Base-by-base conservation (phyloP, 1,140 invertebrate species). In the Camponotus floridanus region DNA sequence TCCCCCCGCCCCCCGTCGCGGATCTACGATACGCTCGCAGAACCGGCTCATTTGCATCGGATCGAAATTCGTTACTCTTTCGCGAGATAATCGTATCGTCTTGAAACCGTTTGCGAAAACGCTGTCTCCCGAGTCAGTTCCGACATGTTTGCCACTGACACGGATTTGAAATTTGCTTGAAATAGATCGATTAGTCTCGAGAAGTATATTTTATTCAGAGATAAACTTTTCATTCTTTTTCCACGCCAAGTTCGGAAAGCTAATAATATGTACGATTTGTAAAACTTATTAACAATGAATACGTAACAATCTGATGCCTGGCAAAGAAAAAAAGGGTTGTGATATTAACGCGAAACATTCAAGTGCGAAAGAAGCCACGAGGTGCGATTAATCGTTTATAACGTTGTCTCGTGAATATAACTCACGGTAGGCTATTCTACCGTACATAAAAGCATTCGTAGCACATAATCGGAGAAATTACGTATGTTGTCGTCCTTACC, bases 41-140 rank as follows among this genome's bases (percentile, higher is more conserved):
- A 87, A 87, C 85, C 83, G 85, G 33, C 91, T 92, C 91, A 92
- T 93, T 93, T 93, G 91, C 92, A 92, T 93, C 88, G 84, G 87
- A 88, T 89, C 87, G 89, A 88, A 91, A 93, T 92, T 93, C 92
- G 92, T 93, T 92, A 91, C 85, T 83, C 84, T 86, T 91, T 91
- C 74, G 67, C 76, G 86, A 65, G 85, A 88, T 88, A 91, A 90
- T 90, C 83, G 87, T 68, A 88, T 87, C 87, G 90, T 92, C 88
- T 90, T 86, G 48, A 15, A 15, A 51, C 15, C 15, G 79, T 90
- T 92, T 90, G 18, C 88, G 87, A 31, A 83, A 85, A 68, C 26
- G 64, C 70, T 83, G 78, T 89, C 76, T 85, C 64, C 76, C 18
- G 73, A 80, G 76, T 85, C 81, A 42, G 18, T 57, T 70, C 33